A percentile compares a stretch with the other conserved stretches of the same genome.
phyloP scores from a whole-genome alignment of 2,888 invertebrate genomes.

The Cantharis lateralis region DNA sequence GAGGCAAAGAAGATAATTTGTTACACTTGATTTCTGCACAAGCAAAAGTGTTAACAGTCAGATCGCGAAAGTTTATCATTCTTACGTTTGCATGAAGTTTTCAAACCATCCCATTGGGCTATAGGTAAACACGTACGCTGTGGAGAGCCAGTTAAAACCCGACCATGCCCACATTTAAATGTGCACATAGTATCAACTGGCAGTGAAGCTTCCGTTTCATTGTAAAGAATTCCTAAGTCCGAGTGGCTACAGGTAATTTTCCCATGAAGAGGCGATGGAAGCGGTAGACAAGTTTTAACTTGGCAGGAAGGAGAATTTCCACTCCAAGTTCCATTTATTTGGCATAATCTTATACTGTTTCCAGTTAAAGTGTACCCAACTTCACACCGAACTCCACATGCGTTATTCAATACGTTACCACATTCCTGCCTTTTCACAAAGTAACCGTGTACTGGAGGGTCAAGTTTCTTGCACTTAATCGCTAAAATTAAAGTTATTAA shows the following conservation, averaged over 20 bases:
- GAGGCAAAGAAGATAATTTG: constrained; percentile 55
- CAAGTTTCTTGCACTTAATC: constrained; percentile 64
- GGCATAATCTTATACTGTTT: constrained; percentile 65
- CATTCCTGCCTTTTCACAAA: constrained; percentile 67
- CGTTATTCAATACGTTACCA: constrained; percentile 69
- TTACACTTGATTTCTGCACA: constrained; percentile 52
- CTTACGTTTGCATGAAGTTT: constrained; percentile 68
- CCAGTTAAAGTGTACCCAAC: constrained; percentile 62
- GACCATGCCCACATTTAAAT: constrained; percentile 67
- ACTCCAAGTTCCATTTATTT: constrained; percentile 68
- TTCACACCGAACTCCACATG: constrained; percentile 70
- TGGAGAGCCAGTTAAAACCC: constrained; percentile 65
- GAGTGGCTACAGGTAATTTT: constrained; percentile 59
- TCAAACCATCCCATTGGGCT: constrained; percentile 71
- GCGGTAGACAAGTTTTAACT: constrained; percentile 67
- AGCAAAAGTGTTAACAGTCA: neutral
- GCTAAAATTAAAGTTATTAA: constrained; percentile 45
- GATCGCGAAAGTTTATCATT: neutral
- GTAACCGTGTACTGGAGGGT: constrained; percentile 67
- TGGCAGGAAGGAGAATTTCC: constrained; percentile 66
- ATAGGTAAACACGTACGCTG: constrained; percentile 68
- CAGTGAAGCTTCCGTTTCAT: constrained; percentile 47
- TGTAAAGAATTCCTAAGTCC: constrained; percentile 50
- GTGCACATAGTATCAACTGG: constrained; percentile 69
- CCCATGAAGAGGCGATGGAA: constrained; percentile 63